Evolutionary conservation across 2,888 invertebrate genomes (phyloP), one percentile per base, ranked within the genome.

Genomic region (Trilocha varians): DNA sequence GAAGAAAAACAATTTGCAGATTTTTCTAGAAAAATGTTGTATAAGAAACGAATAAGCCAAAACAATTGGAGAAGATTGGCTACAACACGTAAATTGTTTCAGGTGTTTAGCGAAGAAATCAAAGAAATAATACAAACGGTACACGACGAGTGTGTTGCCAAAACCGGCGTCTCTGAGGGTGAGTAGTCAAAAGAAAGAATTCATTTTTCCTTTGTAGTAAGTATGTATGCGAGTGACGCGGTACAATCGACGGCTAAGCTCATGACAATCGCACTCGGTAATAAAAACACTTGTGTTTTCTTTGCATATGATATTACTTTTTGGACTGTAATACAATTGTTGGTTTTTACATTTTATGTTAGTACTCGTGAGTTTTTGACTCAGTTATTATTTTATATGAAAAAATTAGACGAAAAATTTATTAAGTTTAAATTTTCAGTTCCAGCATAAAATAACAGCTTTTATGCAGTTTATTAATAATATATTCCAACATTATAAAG

Each of bases 91-190:
- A 57, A 62, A 63, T 50, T 56, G 59, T 80, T 75, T 53, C 68
- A 87, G 87, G 74, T 76, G 57, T 78, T 86, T 61, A 80, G 83
- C 55, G 85, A 84, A 13, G 86, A 87, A 66, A 82, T 87, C 67
- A 66, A 72, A 70, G 86, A 87, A 76, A 82, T 87, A 70, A 80
- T 87, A 65, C 69, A 78, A 58, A 75, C 76, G 56, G 63, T 87
- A 61, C 86, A 87, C 70, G 77, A 77, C 66, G 76, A 77, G 55
- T 87, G 86, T 70, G 82, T 82, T 47, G 73, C 50, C 45, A 83
- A 75, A 65, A 84, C 83, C 45, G 84, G 84, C 57, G 79, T 70
- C 48, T 58, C 80, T 41, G 85, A 87, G 76, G 83, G 87, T 86
- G 65, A 77, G 82, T 69, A 59, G 50, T 57, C 64, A 66, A 74